Conservation (phyloP, 2,888 invertebrate species). For the Myopa tessellatipennis region DNA sequence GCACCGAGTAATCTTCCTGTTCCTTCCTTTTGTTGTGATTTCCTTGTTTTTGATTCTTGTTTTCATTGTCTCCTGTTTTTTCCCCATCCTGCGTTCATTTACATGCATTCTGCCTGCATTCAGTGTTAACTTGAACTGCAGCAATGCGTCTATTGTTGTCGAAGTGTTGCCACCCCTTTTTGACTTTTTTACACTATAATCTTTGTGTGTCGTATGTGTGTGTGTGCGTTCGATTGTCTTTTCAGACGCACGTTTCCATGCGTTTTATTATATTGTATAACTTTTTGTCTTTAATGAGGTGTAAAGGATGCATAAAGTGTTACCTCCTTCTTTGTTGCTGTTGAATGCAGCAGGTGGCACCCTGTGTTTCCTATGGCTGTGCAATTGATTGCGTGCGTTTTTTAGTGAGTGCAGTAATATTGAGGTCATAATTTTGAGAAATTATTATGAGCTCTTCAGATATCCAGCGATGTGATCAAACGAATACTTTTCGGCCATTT, state of each 20-base stretch:
- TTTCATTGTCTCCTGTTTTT: not conserved
- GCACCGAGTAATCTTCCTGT: not conserved
- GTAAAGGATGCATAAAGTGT: constrained; percentile 31
- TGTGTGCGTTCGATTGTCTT: not conserved
- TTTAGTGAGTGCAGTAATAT: not conserved
- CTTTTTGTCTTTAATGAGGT: constrained; percentile 29
- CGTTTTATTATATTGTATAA: not conserved
- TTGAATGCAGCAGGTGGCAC: not conserved
- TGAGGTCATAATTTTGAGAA: constrained; percentile 16
- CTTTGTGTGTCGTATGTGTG: not conserved
- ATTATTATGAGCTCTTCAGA: not conserved
- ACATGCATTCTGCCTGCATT: not conserved
- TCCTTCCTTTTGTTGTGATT: not conserved
- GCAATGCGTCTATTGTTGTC: constrained; percentile 15
- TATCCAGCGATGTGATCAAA: not conserved
- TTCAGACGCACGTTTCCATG: not conserved
- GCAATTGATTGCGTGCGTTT: not conserved
- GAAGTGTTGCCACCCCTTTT: constrained; percentile 35
- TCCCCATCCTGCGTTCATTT: not conserved
- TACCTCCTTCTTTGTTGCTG: not conserved
- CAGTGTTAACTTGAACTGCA: not conserved
- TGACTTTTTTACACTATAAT: not conserved
- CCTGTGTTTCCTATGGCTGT: too few relatives aligned
- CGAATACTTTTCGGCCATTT: not conserved
- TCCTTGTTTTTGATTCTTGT: not conserved